These are phyloP conservation scores for Lasaia peninsularis DNA, from an alignment of 1,140 invertebrate species.

Conservation along the genomic window DNA sequence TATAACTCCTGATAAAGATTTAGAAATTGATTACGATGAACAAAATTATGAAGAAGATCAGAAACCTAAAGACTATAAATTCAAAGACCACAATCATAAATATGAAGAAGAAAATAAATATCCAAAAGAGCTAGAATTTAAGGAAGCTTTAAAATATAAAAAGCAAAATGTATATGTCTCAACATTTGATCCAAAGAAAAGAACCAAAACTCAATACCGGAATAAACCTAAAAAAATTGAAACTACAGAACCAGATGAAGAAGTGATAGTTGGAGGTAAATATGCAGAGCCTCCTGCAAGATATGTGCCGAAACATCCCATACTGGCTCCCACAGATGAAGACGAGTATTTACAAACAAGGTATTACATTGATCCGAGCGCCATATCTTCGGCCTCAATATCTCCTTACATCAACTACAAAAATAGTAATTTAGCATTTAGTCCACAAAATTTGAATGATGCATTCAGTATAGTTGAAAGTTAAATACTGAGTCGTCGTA, in stretches of 20 bases:
- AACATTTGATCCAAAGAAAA: slow-evolving; percentile 11
- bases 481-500: slow-evolving; percentile 27
- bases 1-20: background rate
- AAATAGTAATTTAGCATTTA: slow-evolving; percentile 73
- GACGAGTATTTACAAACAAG: slow-evolving; percentile 33
- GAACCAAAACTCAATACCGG: background rate
- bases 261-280: slow-evolving; percentile 61
- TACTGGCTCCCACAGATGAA: slow-evolving; percentile 33
- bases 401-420: slow-evolving; percentile 72
- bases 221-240: slow-evolving; percentile 7
- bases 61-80: background rate
- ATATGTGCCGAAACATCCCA: slow-evolving; percentile 42
- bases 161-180: slow-evolving; percentile 2
- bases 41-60: slow-evolving; percentile 5
- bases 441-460: slow-evolving; percentile 74
- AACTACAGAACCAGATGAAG: slow-evolving; percentile 34
- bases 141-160: background rate
- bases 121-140: no score
- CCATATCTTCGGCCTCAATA: slow-evolving; percentile 45
- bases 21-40: slow-evolving; percentile 4
- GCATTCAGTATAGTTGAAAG: slow-evolving; percentile 64
- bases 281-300: slow-evolving; percentile 69
- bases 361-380: slow-evolving; percentile 35
- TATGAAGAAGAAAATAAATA: no score
- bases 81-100: no score